Percentiles rank a stretch among this genome's conserved stretches.
Conservation (phyloP, 2,113 vertebrate genomes). For the Lates calcarifer region DNA sequence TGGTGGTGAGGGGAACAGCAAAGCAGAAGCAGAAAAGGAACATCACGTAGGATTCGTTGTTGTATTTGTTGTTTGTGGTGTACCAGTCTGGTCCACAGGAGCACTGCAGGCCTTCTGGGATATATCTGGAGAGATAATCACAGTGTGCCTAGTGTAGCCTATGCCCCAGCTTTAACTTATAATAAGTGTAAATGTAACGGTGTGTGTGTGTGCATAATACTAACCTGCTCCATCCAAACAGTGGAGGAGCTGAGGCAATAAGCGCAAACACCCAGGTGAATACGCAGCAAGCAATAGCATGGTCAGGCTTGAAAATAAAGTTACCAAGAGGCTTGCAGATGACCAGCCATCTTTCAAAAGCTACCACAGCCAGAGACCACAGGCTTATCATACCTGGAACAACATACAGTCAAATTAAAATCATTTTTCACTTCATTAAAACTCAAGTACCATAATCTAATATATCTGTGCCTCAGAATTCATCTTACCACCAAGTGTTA, state of each 20-base stretch:
- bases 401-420: not conserved
- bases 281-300: constrained; percentile 78
- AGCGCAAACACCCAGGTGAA: constrained; percentile 80
- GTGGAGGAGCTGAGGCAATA: constrained; percentile 72
- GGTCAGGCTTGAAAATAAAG: constrained; percentile 82
- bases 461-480: not conserved
- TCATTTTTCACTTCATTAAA: not conserved
- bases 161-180: not conserved
- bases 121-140: constrained; percentile 75
- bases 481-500: constrained; percentile 82
- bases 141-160: not conserved
- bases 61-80: constrained; percentile 84
- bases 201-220: not conserved
- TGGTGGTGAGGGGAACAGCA: constrained; percentile 75
- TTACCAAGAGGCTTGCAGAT: constrained; percentile 84
- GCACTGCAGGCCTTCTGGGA: constrained; percentile 85
- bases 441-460: not conserved
- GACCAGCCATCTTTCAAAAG: constrained; percentile 83
- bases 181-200: not conserved
- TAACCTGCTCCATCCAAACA: constrained; percentile 85
- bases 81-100: constrained; percentile 87
- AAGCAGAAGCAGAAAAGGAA: constrained; percentile 87
- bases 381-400: constrained; percentile 83
- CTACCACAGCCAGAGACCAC: constrained; percentile 84
- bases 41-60: constrained; percentile 85